These are phyloP conservation scores for Vidua chalybeata DNA, from an alignment of 2,113 vertebrate species.

Conservation along the genomic window DNA sequence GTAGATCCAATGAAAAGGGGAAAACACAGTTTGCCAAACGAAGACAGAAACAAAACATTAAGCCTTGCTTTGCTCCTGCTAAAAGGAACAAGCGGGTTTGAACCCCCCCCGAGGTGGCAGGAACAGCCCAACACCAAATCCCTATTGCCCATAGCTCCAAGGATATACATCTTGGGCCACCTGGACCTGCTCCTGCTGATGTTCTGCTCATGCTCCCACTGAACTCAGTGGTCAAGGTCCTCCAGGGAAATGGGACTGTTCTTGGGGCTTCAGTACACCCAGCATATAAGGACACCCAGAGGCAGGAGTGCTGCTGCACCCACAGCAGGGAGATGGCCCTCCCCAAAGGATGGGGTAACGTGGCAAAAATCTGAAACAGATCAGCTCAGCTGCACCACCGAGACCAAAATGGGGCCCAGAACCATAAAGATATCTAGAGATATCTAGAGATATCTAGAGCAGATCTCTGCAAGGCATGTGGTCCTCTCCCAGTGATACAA, in stretches of 20 bases:
- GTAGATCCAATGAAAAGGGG: constrained; percentile 23
- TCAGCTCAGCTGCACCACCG: neutral
- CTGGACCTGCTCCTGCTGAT: neutral
- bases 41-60: constrained; percentile 1
- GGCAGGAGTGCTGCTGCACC: neutral
- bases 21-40: neutral
- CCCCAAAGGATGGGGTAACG: neutral
- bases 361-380: neutral
- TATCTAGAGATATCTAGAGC: neutral
- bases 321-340: neutral
- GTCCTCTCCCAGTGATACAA: neutral
- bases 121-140: neutral
- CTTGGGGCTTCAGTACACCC: neutral
- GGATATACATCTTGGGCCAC: neutral
- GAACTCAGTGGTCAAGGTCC: neutral
- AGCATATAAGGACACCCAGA: neutral
- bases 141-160: neutral
- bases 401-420: neutral
- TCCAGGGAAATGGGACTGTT: neutral
- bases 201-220: neutral
- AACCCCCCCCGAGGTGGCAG: neutral
- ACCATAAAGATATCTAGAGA: neutral
- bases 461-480: rapidly evolving
- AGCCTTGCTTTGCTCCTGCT: neutral
- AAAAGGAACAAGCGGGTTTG: rapidly evolving